These are phyloP conservation scores for Fulica atra DNA, from an alignment of 2,113 vertebrate species.

Conservation along the genomic window DNA sequence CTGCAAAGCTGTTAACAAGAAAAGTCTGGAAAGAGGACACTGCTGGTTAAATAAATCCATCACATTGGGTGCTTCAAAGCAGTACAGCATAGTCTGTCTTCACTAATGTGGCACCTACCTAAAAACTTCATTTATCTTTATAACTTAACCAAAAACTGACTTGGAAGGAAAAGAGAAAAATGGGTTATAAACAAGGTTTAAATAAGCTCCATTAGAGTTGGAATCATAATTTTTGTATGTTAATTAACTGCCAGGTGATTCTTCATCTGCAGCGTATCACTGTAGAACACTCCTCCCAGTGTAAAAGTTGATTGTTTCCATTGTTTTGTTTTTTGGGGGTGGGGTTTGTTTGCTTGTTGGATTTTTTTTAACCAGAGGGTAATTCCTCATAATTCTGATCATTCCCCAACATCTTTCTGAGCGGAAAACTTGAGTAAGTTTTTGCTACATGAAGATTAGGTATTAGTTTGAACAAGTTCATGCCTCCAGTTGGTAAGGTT, in stretches of 20 bases:
- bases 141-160: not conserved
- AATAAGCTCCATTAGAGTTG: not conserved
- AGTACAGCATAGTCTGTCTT: not conserved
- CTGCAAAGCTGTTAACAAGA: not conserved
- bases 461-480: not conserved
- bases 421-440: not conserved
- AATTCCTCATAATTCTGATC: not conserved
- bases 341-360: no score
- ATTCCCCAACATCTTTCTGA: not conserved
- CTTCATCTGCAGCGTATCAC: not conserved
- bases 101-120: not conserved
- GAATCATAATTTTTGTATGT: not conserved
- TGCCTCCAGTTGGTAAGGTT: not conserved
- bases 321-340: not conserved
- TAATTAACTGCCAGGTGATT: not conserved
- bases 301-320: not conserved
- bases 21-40: constrained; percentile 2
- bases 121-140: not conserved
- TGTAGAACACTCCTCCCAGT: not conserved
- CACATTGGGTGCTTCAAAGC: not conserved
- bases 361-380: no score
- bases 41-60: not conserved
- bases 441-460: not conserved
- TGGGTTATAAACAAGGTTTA: not conserved
- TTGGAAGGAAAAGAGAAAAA: not conserved